Percentiles rank a stretch among this genome's conserved stretches.
Evolutionary conservation across 2,888 invertebrate genomes (phyloP).

Genomic region (Sinotaia quadrata): DNA sequence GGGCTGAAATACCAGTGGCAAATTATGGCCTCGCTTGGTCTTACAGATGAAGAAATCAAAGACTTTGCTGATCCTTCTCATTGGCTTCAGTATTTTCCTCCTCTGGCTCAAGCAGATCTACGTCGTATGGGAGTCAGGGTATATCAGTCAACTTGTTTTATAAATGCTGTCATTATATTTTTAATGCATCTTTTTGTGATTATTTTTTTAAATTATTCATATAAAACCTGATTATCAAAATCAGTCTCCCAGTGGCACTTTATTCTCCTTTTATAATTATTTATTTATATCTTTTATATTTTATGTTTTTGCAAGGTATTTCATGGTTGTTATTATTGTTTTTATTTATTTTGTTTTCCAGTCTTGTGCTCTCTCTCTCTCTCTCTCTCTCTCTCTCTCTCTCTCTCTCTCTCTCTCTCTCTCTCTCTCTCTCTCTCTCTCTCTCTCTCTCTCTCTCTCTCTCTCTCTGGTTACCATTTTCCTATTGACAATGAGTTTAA

Average conservation of each 20-base stretch:
- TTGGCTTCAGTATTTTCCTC: constrained; percentile 99
- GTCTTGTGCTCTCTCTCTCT: too few species aligned
- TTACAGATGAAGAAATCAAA: constrained; percentile 91
- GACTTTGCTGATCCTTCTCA: constrained; percentile 90
- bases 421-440: background rate
- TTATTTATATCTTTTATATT: too few species aligned
- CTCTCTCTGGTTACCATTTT: background rate
- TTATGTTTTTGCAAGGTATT: too few species aligned
- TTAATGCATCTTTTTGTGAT: too few species aligned
- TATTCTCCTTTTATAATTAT: too few species aligned
- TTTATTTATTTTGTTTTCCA: too few species aligned
- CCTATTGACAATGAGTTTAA: background rate
- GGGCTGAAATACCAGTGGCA: constrained; percentile 96
- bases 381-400: background rate
- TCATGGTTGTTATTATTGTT: too few species aligned
- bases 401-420: background rate
- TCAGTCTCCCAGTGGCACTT: too few species aligned
- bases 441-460: background rate
- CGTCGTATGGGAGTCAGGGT: constrained; percentile 92
- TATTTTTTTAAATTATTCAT: too few species aligned
- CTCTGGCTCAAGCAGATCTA: constrained; percentile 88
- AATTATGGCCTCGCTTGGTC: constrained; percentile 94
- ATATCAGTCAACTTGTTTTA: too few species aligned
- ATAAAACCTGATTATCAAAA: too few species aligned
- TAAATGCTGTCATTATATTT: too few species aligned